Evolutionary conservation across 1,140 invertebrate genomes (phyloP), one percentile per base, ranked within the genome.

Genomic region (Cherax destructor): DNA sequence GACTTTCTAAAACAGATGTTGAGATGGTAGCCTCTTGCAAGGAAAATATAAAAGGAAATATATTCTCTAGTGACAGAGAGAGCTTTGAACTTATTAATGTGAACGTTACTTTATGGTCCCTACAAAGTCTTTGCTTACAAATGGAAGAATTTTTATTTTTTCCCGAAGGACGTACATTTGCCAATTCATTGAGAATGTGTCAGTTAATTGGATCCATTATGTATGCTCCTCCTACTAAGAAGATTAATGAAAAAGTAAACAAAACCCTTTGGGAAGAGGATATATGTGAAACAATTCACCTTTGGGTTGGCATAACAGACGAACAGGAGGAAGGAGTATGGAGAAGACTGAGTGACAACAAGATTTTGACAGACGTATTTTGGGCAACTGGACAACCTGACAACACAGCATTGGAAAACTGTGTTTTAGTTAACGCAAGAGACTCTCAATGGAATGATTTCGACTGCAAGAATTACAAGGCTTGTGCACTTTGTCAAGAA

Each of bases 261-360:
- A 56, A 61, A n/a, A 90, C 81, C 2, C n/a, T 84, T 49, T 49
- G 9, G 41, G 30, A 21, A 21, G 72, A 90, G 13, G 65, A 83
- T 9, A 1, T 65, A 18, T 90, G 88, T 49, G 50, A 16, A 10
- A 49, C 18, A 21, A 78, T 69, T 4, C 24, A 72, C 18, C 18
- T 84, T 49, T 90, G 88, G 88, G 13, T 90, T 13, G 88, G 81
- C 24, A 56, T 78, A 13, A 84, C 88, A 47, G 88, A 90, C 74
- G n/a, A 41, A 56, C n/a, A 83, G 5, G 88, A 90, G 47, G 88
- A 90, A 47, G 88, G 88, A 13, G 59, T 78, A 0, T 90, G 88
- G 88, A 72, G 80, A 18, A 21, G 88, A 9, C n/a, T 65, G 50
- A 74, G 41, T 10, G 88, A 90, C 59, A 21, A 65, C 1, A 3